Evolutionary conservation across 1,140 invertebrate genomes (phyloP), one percentile per base, ranked within the genome.

Genomic region (Anastatus disparis): DNA sequence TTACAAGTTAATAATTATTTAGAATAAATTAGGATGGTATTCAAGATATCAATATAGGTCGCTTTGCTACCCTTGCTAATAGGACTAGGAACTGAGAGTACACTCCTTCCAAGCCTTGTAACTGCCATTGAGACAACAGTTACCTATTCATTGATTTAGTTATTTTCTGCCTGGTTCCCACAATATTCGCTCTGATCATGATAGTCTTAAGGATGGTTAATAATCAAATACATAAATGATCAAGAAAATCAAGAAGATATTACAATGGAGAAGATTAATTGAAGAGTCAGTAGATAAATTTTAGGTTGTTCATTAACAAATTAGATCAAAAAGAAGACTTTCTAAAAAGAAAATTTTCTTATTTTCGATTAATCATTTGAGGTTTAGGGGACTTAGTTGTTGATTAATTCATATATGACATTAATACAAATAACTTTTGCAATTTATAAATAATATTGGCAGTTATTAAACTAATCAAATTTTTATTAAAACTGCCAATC

Each of bases 111-210:
- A 40, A 61, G 22, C 35, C 29, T n/a, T 53, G 62, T 35, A 35
- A 62, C 9, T 38, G 20, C 29, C 13, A 44, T n/a, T 10, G 22
- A 53, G 12, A 61, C 7, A 61, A 44, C n/a, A 29, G 4, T 17
- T 26, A 26, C n/a, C 35, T 29, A n/a, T 27, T 10, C 24, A 53
- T 31, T 70, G n/a, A 53, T 24, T 44, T 56, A 35, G n/a, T n/a
- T n/a, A 59, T 24, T 7, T 24, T 12, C 78, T 82, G 74, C 81
- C 82, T 85, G 83, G 82, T 85, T 83, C 83, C 80, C 83, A 85
- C 81, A 82, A 58, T 35, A 1, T 48, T 46, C 3, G 20, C 42
- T 20, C n/a, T n/a, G n/a, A n/a, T n/a, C n/a, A 48, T 26, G 53
- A 44, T 55, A 44, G 4, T 10, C 22, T 24, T 13, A 31, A 20